Evolutionary conservation across 2,113 vertebrate genomes (phyloP).

Genomic region (Garra rufa): DNA sequence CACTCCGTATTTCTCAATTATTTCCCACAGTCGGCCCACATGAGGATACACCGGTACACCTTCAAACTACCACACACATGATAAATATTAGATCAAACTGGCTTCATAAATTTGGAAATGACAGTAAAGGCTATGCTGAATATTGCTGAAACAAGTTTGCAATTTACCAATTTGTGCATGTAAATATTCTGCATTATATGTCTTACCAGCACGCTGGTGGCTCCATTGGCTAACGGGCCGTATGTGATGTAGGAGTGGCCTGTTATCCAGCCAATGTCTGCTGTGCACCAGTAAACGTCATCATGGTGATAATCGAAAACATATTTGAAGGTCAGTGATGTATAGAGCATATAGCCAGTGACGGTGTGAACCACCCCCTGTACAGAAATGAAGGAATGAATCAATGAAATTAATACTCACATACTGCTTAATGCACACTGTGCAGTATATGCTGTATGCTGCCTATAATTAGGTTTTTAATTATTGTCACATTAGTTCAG

Average conservation of each 20-base stretch:
- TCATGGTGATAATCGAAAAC: conserved; percentile 77
- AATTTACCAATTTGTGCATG: neutral
- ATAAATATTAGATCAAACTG: neutral
- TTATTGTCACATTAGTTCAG: too few relatives aligned
- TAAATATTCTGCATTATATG: neutral
- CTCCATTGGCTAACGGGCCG: conserved; percentile 78
- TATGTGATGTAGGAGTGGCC: conserved; percentile 83
- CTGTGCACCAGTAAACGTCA: conserved; percentile 83
- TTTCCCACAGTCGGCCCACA: conserved; percentile 76
- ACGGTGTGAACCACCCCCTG: conserved; percentile 82
- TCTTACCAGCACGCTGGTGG: conserved; percentile 77
- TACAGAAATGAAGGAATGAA: neutral
- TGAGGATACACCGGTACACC: conserved; percentile 78
- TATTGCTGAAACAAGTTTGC: neutral
- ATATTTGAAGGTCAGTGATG: conserved; percentile 78
- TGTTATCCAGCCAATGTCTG: conserved; percentile 83
- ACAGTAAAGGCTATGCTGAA: neutral
- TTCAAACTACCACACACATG: conserved; percentile 72
- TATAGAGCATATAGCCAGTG: conserved; percentile 81
- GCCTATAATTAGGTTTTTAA: neutral
- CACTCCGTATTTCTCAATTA: conserved; percentile 80
- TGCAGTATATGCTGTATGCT: neutral
- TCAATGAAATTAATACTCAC: neutral
- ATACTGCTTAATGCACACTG: neutral
- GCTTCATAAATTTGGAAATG: neutral